A percentile compares a stretch with the other conserved stretches of the same genome.
Evolutionary conservation across 2,113 vertebrate genomes (phyloP).

Genomic region (Eptesicus fuscus): DNA sequence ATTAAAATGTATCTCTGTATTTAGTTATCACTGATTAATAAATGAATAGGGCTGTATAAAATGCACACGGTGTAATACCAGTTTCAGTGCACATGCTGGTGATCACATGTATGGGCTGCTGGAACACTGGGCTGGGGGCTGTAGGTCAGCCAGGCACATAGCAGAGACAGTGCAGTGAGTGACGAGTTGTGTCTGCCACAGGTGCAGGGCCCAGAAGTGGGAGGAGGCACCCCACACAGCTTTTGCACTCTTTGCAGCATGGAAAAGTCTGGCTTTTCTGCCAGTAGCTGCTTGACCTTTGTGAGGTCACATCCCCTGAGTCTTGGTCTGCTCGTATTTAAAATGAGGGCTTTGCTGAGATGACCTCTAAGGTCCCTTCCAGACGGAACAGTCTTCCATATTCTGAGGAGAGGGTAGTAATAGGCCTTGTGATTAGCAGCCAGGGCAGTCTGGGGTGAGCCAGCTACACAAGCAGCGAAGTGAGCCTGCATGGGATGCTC

Average conservation of each 20-base stretch:
- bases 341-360: constrained; percentile 51
- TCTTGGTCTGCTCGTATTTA: not conserved
- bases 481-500: not conserved
- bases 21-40: not conserved
- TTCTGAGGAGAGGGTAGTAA: not conserved
- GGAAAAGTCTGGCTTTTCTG: not conserved
- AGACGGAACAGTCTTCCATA: not conserved
- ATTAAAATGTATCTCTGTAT: not conserved
- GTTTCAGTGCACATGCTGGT: not conserved
- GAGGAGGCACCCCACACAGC: not conserved
- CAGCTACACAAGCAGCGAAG: not conserved
- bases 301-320: not conserved
- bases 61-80: fast-evolving
- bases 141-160: not conserved
- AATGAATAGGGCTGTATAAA: not conserved
- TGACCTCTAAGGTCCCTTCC: constrained; percentile 18
- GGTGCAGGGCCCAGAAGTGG: not conserved
- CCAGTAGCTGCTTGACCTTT: constrained; percentile 14
- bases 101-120: not conserved
- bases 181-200: not conserved
- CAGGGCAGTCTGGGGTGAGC: not conserved
- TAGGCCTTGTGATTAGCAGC: not conserved
- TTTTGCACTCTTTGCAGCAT: not conserved
- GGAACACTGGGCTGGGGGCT: too few species aligned
- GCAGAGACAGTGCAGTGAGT: not conserved